Evolutionary conservation across 2,888 invertebrate species (phyloP).

Genomic region (Sphinx pinastri): DNA sequence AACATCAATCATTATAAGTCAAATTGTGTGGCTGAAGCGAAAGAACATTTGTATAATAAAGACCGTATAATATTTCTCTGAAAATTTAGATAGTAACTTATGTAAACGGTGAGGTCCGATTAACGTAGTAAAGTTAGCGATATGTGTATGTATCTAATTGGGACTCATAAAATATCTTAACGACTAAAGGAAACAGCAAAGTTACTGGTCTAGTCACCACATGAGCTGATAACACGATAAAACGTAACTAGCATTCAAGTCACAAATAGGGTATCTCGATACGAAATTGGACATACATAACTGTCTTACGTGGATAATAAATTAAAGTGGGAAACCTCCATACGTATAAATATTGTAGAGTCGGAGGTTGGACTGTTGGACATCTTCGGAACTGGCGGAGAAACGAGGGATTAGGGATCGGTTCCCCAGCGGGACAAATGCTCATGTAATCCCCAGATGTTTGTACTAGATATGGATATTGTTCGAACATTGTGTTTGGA

Average conservation of each 20-base stretch:
- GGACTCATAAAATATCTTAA: background rate
- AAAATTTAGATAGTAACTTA: too few species aligned
- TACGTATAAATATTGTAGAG: too few species aligned
- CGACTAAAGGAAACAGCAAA: constrained; percentile 7
- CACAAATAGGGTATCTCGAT: background rate
- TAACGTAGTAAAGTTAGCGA: too few species aligned
- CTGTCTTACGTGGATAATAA: background rate
- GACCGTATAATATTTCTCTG: background rate
- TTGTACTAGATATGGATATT: too few species aligned
- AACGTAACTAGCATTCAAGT: background rate
- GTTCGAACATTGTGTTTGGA: too few species aligned
- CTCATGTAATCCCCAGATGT: too few species aligned
- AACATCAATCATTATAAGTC: constrained; percentile 11
- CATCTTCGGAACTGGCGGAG: too few species aligned
- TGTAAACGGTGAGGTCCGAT: too few species aligned
- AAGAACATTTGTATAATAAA: constrained; percentile 4
- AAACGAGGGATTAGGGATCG: too few species aligned
- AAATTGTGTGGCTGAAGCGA: background rate
- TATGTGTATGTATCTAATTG: background rate
- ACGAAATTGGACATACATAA: background rate
- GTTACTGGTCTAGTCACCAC: background rate
- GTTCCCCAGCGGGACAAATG: too few species aligned
- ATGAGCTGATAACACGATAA: background rate
- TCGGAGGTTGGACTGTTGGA: too few species aligned
- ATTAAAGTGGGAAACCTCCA: too few species aligned